A percentile compares a stretch with the other conserved stretches of the same genome.
Evolutionary conservation across 2,113 vertebrate genomes (phyloP).

Genomic region (Etia nguti): DNA sequence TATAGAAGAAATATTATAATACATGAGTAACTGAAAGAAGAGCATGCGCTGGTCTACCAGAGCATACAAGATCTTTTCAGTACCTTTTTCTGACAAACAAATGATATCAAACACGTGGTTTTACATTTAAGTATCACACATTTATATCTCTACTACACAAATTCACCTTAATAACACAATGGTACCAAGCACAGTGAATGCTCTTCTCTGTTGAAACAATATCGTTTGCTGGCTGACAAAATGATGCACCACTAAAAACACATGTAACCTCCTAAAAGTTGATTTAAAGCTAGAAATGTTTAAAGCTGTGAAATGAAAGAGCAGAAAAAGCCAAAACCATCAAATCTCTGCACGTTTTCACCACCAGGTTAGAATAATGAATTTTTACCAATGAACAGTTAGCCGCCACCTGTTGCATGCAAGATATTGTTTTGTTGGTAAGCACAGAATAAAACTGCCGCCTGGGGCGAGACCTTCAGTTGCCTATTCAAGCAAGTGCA

Average conservation of each 20-base stretch:
- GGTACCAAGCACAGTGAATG: not conserved
- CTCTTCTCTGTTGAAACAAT: not conserved
- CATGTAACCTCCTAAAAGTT: not conserved
- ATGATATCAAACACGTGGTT: not conserved
- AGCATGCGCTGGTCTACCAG: not conserved
- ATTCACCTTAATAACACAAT: not conserved
- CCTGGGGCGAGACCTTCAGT: conserved; percentile 27
- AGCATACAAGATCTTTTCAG: not conserved
- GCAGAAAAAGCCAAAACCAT: not conserved
- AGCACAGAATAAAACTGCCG: not conserved
- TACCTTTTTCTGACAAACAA: not conserved
- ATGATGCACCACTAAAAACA: not conserved
- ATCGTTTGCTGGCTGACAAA: not conserved
- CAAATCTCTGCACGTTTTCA: conserved; percentile 3
- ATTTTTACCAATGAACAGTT: not conserved
- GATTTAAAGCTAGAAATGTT: not conserved
- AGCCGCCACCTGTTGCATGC: not conserved
- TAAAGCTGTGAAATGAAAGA: not conserved
- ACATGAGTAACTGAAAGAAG: not conserved
- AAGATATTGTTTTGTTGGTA: not conserved
- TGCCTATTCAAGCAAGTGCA: conserved; percentile 16
- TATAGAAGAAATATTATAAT: not conserved
- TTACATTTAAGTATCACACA: not conserved
- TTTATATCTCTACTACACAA: not conserved
- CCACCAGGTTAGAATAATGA: conserved; percentile 11